Percentiles rank a stretch among this genome's conserved stretches.
These are phyloP conservation scores for Listronotus oregonensis DNA, from an alignment of 1,140 invertebrate species.

Conservation along the genomic window DNA sequence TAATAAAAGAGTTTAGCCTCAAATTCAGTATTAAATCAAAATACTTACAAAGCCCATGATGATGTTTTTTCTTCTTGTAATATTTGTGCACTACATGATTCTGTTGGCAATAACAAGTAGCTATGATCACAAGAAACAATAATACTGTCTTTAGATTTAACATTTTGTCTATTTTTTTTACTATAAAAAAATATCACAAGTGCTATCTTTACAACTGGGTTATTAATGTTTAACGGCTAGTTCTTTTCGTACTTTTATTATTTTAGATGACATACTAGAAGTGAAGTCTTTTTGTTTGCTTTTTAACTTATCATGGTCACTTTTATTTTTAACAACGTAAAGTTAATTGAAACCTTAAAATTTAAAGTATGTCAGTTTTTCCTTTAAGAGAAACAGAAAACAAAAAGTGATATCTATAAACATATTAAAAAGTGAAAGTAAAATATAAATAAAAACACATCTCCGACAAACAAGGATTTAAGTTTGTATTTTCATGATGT, in stretches of 20 bases:
- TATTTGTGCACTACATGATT: slow-evolving; percentile 3
- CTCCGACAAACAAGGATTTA: no score
- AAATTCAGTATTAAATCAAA: slow-evolving; percentile 3
- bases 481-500: no score
- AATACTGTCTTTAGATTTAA: slow-evolving; percentile 1
- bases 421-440: no score
- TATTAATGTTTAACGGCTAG: no score
- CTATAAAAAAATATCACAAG: no score
- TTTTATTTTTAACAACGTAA: slow-evolving; percentile 7
- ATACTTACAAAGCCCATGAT: slow-evolving; percentile 37
- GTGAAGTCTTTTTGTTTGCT: slow-evolving; percentile 3
- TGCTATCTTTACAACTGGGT: no score
- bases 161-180: no score
- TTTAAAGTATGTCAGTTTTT: slow-evolving; percentile 14
- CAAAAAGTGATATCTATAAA: no score
- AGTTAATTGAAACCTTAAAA: slow-evolving; percentile 6
- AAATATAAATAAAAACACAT: no score
- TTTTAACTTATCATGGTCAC: slow-evolving; percentile 11
- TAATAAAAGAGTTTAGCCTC: no score
- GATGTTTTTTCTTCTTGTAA: slow-evolving; percentile 32
- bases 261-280: no score
- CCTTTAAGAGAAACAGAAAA: background rate
- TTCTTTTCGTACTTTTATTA: no score
- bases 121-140: slow-evolving; percentile 19
- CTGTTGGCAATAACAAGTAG: slow-evolving; percentile 21